These are phyloP conservation scores for Epinephelus coioides DNA, from an alignment of 2,797 vertebrate species.

Conservation along the genomic window DNA sequence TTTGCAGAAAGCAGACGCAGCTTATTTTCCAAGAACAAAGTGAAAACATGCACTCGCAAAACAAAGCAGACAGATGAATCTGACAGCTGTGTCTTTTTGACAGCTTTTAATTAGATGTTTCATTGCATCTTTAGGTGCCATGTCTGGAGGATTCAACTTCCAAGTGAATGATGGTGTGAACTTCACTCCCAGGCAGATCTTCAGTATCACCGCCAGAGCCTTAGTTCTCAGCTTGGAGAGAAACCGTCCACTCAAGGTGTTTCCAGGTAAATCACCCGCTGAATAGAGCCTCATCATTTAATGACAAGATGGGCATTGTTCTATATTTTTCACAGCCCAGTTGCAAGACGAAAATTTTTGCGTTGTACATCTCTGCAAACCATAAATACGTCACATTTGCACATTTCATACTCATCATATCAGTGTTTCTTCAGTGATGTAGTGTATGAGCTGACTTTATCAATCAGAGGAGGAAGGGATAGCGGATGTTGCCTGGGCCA, in stretches of 20 bases:
- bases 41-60: slow-evolving; percentile 7
- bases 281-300: neutral
- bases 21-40: slow-evolving; percentile 19
- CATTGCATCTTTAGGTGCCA: slow-evolving; percentile 82
- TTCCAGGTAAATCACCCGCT: slow-evolving; percentile 81
- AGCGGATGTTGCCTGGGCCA: too few species aligned
- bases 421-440: too few species aligned
- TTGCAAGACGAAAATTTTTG: too few species aligned
- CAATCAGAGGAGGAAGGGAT: too few species aligned
- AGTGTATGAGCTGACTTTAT: too few species aligned
- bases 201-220: slow-evolving; percentile 89
- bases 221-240: slow-evolving; percentile 88
- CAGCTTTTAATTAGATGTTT: neutral
- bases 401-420: too few species aligned
- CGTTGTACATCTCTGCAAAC: too few species aligned
- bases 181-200: slow-evolving; percentile 91
- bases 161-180: slow-evolving; percentile 94
- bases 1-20: slow-evolving; percentile 8
- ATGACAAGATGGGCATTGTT: neutral
- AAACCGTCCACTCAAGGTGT: slow-evolving; percentile 88
- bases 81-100: neutral
- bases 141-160: slow-evolving; percentile 94
- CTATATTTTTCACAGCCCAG: too few species aligned
- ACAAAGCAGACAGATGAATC: neutral
- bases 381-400: too few species aligned